A percentile compares a stretch with the other conserved stretches of the same genome.
Evolutionary conservation across 2,113 vertebrate genomes (phyloP).

Genomic region (Ariopsis seemanni): DNA sequence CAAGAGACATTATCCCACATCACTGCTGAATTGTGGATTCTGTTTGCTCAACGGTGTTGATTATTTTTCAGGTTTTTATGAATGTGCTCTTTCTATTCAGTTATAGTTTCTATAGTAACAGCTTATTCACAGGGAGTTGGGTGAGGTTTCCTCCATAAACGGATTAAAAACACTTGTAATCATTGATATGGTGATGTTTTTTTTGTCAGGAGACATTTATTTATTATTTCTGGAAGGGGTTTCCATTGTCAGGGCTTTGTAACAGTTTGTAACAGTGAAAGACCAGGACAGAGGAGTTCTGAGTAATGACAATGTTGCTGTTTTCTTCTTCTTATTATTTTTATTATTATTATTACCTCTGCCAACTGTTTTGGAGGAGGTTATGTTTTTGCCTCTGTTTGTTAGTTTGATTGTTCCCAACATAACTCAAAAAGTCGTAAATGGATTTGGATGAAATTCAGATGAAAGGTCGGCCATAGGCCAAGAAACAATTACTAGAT

Average conservation of each 20-base stretch:
- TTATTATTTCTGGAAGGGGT: not conserved
- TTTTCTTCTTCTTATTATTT: no score
- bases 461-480: no score
- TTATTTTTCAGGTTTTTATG: no score
- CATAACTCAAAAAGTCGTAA: no score
- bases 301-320: not conserved
- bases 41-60: no score
- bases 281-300: not conserved
- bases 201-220: not conserved
- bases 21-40: not conserved
- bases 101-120: not conserved
- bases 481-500: no score
- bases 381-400: no score
- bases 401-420: no score
- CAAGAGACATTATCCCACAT: not conserved
- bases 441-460: no score
- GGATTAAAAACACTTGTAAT: not conserved
- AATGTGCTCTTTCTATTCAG: not conserved
- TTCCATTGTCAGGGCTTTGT: not conserved
- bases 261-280: no score
- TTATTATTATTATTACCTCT: no score
- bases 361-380: no score
- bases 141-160: not conserved
- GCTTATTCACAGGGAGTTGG: not conserved
- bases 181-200: not conserved